Percentiles rank a stretch among this genome's conserved stretches.
Evolutionary conservation across 1,140 invertebrate species (phyloP).

Genomic region (Branchinecta lynchi): DNA sequence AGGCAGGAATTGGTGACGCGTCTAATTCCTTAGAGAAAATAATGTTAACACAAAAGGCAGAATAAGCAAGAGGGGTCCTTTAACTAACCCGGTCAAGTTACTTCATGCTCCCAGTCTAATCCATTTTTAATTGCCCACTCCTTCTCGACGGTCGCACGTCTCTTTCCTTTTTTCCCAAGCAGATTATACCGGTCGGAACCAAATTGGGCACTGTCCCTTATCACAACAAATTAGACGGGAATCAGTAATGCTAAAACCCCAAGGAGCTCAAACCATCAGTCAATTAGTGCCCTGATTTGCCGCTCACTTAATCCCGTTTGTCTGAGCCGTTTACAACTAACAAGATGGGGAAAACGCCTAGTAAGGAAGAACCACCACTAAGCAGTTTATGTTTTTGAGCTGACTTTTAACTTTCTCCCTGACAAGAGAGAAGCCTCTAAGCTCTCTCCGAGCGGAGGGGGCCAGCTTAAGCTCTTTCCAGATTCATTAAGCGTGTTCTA

Average conservation of each 20-base stretch:
- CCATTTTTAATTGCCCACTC: not conserved
- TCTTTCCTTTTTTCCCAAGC: not conserved
- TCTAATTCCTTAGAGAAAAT: too few relatives aligned
- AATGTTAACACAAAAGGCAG: not conserved
- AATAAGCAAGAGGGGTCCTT: not conserved
- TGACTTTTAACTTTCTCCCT: too few relatives aligned
- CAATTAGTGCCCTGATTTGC: slow-evolving; percentile 5
- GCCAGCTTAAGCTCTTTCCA: too few relatives aligned
- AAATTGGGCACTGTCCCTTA: not conserved
- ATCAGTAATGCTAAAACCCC: not conserved
- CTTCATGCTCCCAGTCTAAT: not conserved
- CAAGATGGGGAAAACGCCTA: not conserved
- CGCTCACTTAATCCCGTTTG: slow-evolving; percentile 2
- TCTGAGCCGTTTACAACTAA: slow-evolving; percentile 4
- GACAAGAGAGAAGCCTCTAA: too few relatives aligned
- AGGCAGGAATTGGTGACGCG: too few relatives aligned
- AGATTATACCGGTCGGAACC: not conserved
- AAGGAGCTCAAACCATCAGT: slow-evolving; percentile 11
- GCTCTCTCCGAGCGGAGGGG: too few relatives aligned
- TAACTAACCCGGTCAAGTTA: not conserved
- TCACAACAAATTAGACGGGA: not conserved
- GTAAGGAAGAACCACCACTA: too few relatives aligned
- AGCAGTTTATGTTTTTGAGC: too few relatives aligned
- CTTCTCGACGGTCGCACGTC: not conserved
- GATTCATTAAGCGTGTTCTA: too few relatives aligned